Base-by-base conservation (phyloP, 2,113 vertebrate genomes). In the Zosterops japonicus region DNA sequence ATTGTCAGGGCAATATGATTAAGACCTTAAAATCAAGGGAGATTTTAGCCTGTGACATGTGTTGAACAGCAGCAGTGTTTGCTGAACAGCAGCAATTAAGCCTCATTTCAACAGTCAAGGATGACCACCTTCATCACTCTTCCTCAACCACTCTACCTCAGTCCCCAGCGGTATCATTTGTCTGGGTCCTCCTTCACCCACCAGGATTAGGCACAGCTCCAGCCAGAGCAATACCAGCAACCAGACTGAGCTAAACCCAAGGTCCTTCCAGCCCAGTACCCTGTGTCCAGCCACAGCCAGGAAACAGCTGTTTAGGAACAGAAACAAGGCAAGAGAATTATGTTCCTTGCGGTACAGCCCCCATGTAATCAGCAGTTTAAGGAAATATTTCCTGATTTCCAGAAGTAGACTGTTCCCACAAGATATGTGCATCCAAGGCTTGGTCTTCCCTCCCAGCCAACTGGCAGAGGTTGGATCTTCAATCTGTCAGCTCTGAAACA, bases 271-370 rank as follows among this genome's bases (percentile, higher is more conserved):
- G 81, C 41, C 64, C 80, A 92, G 60, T 28, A 56, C 72, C 36
- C 41, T 25, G 20, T 77, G 83, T 86, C 68, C 64, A 93, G 59
- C 55, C 90, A 86, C 7, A 1, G 75, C 76, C 83, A 94, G 94
- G 89, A 94, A 95, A 90, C 91, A 92, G 91, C 91, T 96, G 94
- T 92, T 97, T 52, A 95, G 89, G 94, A 96, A 94, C 68, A 96
- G 86, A 89, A 90, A 77, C 31, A 47, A 81, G 84, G 55, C 56
- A 69, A 85, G 63, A 33, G 68, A 92, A 67, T 92, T 74, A 94
- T 49, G 72, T 60, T 78, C 39, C 60, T 79, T 92, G 94, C 1
- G 86, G 95, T 83, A 63, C 18, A 27, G 39, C 10, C 86, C 86
- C 86, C 50, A 55, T 93, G 71, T 87, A 96, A 94, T 90, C 90